Evolutionary conservation across 2,888 invertebrate genomes (phyloP).

Genomic region (Ichneumoninae sp.): DNA sequence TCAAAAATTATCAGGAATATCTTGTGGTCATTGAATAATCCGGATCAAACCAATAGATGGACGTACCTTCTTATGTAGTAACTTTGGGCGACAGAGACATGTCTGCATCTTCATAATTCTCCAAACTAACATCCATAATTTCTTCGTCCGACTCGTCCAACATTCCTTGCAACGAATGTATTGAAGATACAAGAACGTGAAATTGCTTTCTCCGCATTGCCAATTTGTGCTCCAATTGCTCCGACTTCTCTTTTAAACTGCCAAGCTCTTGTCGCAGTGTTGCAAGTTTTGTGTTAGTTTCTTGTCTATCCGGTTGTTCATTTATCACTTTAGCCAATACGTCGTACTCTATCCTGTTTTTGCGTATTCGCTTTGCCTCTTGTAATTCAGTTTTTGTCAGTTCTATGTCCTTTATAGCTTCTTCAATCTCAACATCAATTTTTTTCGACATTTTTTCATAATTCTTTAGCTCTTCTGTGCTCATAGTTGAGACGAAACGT

Average conservation of each 20-base stretch:
- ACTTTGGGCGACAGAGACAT: slow-evolving; percentile 73
- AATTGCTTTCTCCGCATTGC: slow-evolving; percentile 95
- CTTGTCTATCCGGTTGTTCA: slow-evolving; percentile 94
- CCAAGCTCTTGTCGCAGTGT: slow-evolving; percentile 90
- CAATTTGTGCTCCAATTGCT: slow-evolving; percentile 91
- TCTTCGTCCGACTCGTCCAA: slow-evolving; percentile 90
- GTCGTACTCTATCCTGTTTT: slow-evolving; percentile 97
- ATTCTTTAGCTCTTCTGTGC: slow-evolving; percentile 92
- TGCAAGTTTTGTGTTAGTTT: slow-evolving; percentile 89
- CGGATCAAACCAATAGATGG: not conserved
- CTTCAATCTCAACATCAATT: slow-evolving; percentile 92
- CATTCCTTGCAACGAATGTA: slow-evolving; percentile 93
- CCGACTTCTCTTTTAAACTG: slow-evolving; percentile 88
- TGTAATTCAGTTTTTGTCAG: slow-evolving; percentile 92
- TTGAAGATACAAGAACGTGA: slow-evolving; percentile 93
- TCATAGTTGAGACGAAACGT: slow-evolving; percentile 91
- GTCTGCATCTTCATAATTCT: slow-evolving; percentile 82
- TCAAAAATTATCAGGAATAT: too few species aligned
- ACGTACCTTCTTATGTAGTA: slow-evolving; percentile 33
- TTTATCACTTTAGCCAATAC: slow-evolving; percentile 95
- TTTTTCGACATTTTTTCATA: slow-evolving; percentile 92
- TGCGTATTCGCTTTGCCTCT: slow-evolving; percentile 93
- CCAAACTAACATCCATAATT: slow-evolving; percentile 85
- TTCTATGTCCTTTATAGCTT: slow-evolving; percentile 92
- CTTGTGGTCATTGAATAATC: too few species aligned